These are phyloP conservation scores for Saturnia japonica DNA, from an alignment of 2,888 invertebrate genomes.

Conservation along the genomic window DNA sequence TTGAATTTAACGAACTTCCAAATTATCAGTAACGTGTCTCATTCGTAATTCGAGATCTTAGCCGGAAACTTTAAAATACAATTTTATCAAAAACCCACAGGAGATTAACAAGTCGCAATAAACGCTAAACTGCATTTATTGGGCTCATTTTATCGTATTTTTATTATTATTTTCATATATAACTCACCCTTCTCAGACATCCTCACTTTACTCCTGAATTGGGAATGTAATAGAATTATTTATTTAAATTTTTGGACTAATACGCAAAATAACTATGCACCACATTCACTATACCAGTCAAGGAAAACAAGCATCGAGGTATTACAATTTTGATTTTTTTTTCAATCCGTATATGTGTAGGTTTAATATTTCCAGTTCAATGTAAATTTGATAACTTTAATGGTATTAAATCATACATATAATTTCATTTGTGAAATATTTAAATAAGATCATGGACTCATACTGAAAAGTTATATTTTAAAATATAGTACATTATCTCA, in stretches of 20 bases:
- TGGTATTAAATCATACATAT: too few relatives aligned
- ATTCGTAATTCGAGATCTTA: too few relatives aligned
- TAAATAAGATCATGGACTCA: too few relatives aligned
- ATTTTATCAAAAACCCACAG: too few relatives aligned
- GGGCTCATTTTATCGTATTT: background rate
- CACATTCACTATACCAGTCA: background rate
- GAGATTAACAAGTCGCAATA: too few relatives aligned
- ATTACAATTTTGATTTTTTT: background rate
- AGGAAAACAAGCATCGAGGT: background rate
- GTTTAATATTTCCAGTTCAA: background rate
- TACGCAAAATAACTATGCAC: slow-evolving; percentile 18
- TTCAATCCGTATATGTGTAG: background rate
- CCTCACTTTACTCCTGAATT: slow-evolving; percentile 39
- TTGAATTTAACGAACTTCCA: background rate
- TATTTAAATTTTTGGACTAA: slow-evolving; percentile 29
- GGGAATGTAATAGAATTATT: slow-evolving; percentile 64
- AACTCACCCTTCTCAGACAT: slow-evolving; percentile 23
- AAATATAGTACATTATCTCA: too few relatives aligned
- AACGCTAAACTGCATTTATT: background rate
- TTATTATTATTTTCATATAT: background rate
- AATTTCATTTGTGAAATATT: too few relatives aligned
- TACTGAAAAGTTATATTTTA: too few relatives aligned
- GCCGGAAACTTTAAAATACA: too few relatives aligned
- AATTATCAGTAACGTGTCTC: too few relatives aligned
- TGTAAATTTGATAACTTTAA: too few relatives aligned